These are phyloP conservation scores for Lasioglossum calceatum DNA, from an alignment of 2,888 invertebrate species.

Conservation along the genomic window DNA sequence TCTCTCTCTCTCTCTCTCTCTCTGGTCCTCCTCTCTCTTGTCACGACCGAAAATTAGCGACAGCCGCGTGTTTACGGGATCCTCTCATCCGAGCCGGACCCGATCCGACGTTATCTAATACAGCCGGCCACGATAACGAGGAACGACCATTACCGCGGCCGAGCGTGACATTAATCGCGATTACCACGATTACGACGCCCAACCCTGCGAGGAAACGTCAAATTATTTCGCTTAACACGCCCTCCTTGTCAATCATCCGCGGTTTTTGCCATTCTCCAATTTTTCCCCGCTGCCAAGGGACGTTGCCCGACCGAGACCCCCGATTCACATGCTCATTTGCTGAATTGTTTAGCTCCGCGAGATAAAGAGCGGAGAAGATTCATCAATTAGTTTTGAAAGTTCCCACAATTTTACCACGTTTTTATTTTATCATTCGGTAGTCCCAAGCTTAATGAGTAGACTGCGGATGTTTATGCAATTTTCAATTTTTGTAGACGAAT, in stretches of 20 bases:
- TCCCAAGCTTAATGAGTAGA: background rate
- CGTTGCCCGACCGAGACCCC: background rate
- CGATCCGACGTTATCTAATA: conserved; percentile 15
- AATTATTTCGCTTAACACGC: background rate
- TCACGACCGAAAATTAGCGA: background rate
- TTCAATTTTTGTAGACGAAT: too few relatives aligned
- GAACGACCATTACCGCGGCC: background rate
- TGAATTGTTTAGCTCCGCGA: background rate
- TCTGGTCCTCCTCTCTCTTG: background rate
- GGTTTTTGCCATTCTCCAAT: background rate
- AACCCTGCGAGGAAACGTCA: background rate
- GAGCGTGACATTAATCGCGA: conserved; percentile 36
- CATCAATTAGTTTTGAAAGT: background rate
- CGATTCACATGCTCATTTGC: background rate
- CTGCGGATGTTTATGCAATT: too few relatives aligned
- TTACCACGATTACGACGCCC: conserved; percentile 13
- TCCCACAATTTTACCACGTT: background rate
- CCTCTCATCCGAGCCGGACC: background rate
- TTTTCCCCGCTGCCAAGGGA: background rate
- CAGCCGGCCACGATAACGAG: conserved; percentile 40
- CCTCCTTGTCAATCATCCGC: background rate
- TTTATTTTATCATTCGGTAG: background rate
- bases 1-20: background rate
- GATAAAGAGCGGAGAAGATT: background rate
- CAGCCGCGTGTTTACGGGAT: conserved; percentile 18